Base-by-base conservation (phyloP, 2,888 invertebrate genomes). In the Zootermopsis nevadensis region DNA sequence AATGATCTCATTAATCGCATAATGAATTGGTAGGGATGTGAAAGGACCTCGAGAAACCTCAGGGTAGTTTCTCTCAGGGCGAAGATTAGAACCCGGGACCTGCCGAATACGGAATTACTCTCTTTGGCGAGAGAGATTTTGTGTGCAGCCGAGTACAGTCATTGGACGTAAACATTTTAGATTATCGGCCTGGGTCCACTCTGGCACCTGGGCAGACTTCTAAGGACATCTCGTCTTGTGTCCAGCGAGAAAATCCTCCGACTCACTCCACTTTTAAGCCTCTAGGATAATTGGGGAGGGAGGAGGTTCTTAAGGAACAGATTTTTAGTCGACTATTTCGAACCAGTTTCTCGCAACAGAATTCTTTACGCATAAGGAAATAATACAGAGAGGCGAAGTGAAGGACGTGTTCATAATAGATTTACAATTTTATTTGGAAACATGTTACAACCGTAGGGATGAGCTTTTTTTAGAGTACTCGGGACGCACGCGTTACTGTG, bases 351-450 rank as follows among this genome's bases (percentile, higher is more conserved):
- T 35, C 22, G 31, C 22, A 33, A 19, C 33, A 19, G 69, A 69
- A 33, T 69, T 69, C 74, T 74, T 74, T 74, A n/a, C 33, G 0
- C 33, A 33, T n/a, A n/a, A 38, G 8, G 38, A n/a, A 74, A 38
- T n/a, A 69, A 22, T 35, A n/a, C n/a, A n/a, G n/a, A n/a, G 38
- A 42, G 22, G 74, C 22, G 33, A 35, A 0, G 42, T 33, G 74
- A 38, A n/a, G 74, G 38, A n/a, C n/a, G 74, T 74, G 38, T 74
- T 74, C 69, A 33, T 69, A 33, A 33, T 69, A 69, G 74, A 74
- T 35, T 60, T 60, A 60, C n/a, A 60, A 35, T 74, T 42, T 38
- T 74, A 38, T 74, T 74, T 74, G 31, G 38, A 74, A 74, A 74
- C 74, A 74, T 74, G 74, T 74, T 12, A 12, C 60, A 6, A 27